A percentile compares a stretch with the other conserved stretches of the same genome.
Conservation (phyloP, 2,888 invertebrate genomes). For the Tachina fera region DNA sequence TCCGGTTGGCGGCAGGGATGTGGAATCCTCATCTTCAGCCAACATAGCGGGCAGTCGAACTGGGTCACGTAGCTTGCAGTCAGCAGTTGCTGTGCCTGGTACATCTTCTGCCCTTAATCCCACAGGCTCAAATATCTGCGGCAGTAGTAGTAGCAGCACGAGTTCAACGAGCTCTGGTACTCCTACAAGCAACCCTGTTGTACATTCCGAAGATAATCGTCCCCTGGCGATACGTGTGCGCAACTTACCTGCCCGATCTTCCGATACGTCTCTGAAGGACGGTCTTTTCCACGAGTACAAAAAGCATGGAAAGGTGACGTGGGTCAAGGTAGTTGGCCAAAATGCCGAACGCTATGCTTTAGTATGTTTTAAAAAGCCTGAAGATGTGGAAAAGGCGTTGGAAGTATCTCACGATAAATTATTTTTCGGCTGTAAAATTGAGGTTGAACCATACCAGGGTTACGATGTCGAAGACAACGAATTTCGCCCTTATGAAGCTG, state of each 20-base stretch:
- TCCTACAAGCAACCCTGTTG: constrained; percentile 81
- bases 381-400: constrained; percentile 97
- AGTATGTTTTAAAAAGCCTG: constrained; percentile 97
- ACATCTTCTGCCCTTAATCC: constrained; percentile 76
- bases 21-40: constrained; percentile 72
- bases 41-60: constrained; percentile 72
- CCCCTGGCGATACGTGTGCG: constrained; percentile 95
- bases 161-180: constrained; percentile 78
- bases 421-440: constrained; percentile 98
- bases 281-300: constrained; percentile 99
- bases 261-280: constrained; percentile 97
- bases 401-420: constrained; percentile 97
- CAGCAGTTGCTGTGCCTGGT: constrained; percentile 82
- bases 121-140: constrained; percentile 78
- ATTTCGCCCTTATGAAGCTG: constrained; percentile 95
- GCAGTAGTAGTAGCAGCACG: constrained; percentile 76
- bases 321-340: constrained; percentile 96
- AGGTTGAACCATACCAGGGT: constrained; percentile 96
- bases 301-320: constrained; percentile 98
- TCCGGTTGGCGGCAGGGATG: constrained; percentile 81
- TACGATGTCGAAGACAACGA: constrained; percentile 92
- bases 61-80: constrained; percentile 83
- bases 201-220: constrained; percentile 85
- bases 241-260: constrained; percentile 94
- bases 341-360: constrained; percentile 96